Percentiles rank a stretch among this genome's conserved stretches.
Evolutionary conservation across 1,140 invertebrate species (phyloP).

Genomic region (Rhagoletis pomonella): DNA sequence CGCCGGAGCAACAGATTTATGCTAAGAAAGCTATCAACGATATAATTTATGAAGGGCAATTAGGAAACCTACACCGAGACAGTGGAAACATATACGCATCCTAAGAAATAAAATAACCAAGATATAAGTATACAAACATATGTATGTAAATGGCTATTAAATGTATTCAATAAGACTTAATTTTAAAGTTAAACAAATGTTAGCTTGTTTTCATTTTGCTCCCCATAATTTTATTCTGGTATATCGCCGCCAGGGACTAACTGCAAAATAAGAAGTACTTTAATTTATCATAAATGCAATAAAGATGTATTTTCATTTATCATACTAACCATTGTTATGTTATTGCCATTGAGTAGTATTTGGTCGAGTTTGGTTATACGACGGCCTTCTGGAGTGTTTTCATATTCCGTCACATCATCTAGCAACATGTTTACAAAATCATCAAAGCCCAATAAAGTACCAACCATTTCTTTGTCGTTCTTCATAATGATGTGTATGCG

Average conservation of each 20-base stretch:
- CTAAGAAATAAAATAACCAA: background rate
- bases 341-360: conserved; percentile 99
- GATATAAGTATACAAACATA: no score
- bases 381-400: conserved; percentile 96
- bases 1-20: conserved; percentile 65
- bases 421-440: conserved; percentile 99
- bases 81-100: conserved; percentile 67
- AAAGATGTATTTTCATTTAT: conserved; percentile 26
- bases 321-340: conserved; percentile 94
- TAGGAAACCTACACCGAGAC: conserved; percentile 67
- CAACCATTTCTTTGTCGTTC: conserved; percentile 99
- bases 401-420: conserved; percentile 95
- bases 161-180: background rate
- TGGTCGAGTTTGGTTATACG: conserved; percentile 98
- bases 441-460: conserved; percentile 97
- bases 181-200: background rate
- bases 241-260: conserved; percentile 82
- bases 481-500: conserved; percentile 99
- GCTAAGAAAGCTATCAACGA: conserved; percentile 69
- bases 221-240: conserved; percentile 75
- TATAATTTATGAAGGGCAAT: conserved; percentile 68
- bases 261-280: conserved; percentile 74
- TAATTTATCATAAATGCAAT: conserved; percentile 33
- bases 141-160: background rate
- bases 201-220: background rate